Percentiles rank a stretch among this genome's conserved stretches.
phyloP scores from a whole-genome alignment of 2,888 invertebrate species.

The Tridacna crocea region DNA sequence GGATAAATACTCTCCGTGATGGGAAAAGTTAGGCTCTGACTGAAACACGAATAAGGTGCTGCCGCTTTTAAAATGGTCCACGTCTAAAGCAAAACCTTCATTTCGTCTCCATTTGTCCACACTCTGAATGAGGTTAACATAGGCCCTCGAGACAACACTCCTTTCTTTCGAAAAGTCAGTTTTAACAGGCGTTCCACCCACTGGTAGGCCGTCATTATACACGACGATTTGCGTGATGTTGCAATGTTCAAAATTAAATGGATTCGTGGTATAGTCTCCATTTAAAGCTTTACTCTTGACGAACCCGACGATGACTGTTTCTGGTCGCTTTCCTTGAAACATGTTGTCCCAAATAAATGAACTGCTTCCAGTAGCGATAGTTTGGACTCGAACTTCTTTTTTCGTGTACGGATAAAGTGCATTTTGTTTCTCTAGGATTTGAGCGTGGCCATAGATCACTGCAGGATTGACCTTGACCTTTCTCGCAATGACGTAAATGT shows the following conservation, averaged over 20 bases:
- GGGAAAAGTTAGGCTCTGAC: slow-evolving; percentile 37
- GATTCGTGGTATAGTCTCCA: slow-evolving; percentile 52
- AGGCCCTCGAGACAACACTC: slow-evolving; percentile 25
- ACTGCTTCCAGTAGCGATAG: slow-evolving; percentile 41
- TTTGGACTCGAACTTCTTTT: slow-evolving; percentile 25
- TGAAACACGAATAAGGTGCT: slow-evolving; percentile 38
- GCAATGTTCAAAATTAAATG: slow-evolving; percentile 56
- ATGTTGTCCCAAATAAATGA: slow-evolving; percentile 50
- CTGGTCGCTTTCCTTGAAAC: slow-evolving; percentile 48
- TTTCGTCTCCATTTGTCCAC: slow-evolving; percentile 45
- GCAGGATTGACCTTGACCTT: slow-evolving; percentile 21
- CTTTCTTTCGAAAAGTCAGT: slow-evolving; percentile 27
- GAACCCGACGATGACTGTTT: slow-evolving; percentile 39
- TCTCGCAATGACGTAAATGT: slow-evolving; percentile 31
- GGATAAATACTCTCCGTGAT: slow-evolving; percentile 39
- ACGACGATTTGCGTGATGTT: slow-evolving; percentile 42
- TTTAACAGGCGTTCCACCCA: slow-evolving; percentile 47
- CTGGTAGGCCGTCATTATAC: slow-evolving; percentile 48
- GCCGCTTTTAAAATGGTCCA: slow-evolving; percentile 18
- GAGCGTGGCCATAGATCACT: slow-evolving; percentile 30
- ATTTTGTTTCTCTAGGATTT: slow-evolving; percentile 36
- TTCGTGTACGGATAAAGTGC: slow-evolving; percentile 24
- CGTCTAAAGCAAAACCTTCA: slow-evolving; percentile 33
- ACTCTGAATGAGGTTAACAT: slow-evolving; percentile 37
- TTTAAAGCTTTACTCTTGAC: slow-evolving; percentile 39